Evolutionary conservation across 37 sponge, comb jelly and placozoan species (phyloP).

Genomic region (Dysidea cf. avara): DNA sequence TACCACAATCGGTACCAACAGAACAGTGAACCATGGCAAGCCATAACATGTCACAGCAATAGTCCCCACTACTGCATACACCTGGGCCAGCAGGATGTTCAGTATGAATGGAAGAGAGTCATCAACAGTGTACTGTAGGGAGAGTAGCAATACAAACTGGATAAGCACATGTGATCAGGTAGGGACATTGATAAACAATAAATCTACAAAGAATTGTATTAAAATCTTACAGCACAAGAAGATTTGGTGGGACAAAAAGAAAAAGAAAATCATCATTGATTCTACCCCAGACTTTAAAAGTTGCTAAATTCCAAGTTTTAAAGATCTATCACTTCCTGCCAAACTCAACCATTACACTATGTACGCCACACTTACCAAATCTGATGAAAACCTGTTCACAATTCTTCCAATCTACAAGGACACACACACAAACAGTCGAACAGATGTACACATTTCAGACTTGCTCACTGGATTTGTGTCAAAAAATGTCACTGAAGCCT

Average conservation of each 20-base stretch:
- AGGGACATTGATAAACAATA: neutral
- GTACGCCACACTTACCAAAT: constrained; percentile 75
- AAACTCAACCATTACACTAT: too few relatives aligned
- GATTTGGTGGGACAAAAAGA: neutral
- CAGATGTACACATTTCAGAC: too few relatives aligned
- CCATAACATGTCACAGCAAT: constrained; percentile 89
- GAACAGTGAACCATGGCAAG: constrained; percentile 82
- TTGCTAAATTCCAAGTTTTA: too few relatives aligned
- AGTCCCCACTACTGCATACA: constrained; percentile 86
- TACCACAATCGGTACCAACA: constrained; percentile 78
- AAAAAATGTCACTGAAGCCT: constrained; percentile 85
- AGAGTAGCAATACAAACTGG: neutral
- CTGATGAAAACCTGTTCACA: constrained; percentile 90
- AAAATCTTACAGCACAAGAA: neutral
- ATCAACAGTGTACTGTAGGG: constrained; percentile 88
- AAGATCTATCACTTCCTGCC: too few relatives aligned
- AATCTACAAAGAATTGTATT: neutral
- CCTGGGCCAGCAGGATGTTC: constrained; percentile 92
- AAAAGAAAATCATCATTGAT: too few relatives aligned
- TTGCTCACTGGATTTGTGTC: constrained; percentile 89
- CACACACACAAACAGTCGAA: neutral
- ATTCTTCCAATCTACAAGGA: constrained; percentile 86
- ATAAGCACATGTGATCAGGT: neutral
- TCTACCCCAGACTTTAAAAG: too few relatives aligned
- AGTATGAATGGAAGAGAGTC: constrained; percentile 92